phyloP scores from a whole-genome alignment of 2,888 invertebrate genomes.

The Clusia tigrina region DNA sequence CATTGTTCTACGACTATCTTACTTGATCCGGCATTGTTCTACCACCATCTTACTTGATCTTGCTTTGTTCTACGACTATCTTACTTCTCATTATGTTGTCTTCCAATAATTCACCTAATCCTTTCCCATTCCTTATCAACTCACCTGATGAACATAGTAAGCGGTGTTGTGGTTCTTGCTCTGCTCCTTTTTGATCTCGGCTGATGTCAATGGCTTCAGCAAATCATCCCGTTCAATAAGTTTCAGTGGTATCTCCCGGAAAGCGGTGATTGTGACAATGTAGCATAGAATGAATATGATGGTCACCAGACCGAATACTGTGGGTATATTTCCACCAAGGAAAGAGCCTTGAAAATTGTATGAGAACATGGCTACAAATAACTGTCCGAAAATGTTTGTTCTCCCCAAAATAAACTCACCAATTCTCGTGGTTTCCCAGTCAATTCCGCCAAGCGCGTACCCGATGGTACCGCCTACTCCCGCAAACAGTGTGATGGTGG shows the following conservation, averaged over 20 bases:
- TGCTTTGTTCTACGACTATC: too few species aligned
- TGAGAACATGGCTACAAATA: background rate
- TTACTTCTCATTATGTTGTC: too few species aligned
- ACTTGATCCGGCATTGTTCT: too few species aligned
- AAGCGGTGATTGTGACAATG: slow-evolving; percentile 68
- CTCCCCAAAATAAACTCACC: slow-evolving; percentile 36
- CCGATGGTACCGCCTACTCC: slow-evolving; percentile 72
- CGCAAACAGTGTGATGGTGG: slow-evolving; percentile 72
- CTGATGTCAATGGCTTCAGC: slow-evolving; percentile 57
- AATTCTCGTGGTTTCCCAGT: slow-evolving; percentile 69
- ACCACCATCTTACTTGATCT: too few species aligned
- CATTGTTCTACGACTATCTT: too few species aligned
- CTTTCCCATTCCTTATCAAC: background rate
- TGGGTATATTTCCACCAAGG: slow-evolving; percentile 69
- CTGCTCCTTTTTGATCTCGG: slow-evolving; percentile 56
- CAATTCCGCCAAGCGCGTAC: slow-evolving; percentile 68
- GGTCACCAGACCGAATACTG: slow-evolving; percentile 69
- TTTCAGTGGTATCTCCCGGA: slow-evolving; percentile 68
- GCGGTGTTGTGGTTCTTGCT: slow-evolving; percentile 57
- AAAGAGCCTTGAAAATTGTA: slow-evolving; percentile 45
- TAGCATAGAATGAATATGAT: slow-evolving; percentile 69
- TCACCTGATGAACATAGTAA: slow-evolving; percentile 56
- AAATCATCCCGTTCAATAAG: slow-evolving; percentile 60
- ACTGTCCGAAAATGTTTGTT: too few species aligned
- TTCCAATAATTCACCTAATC: background rate